Evolutionary conservation across 2,888 invertebrate species (phyloP).

Genomic region (Cephonodes hylas): DNA sequence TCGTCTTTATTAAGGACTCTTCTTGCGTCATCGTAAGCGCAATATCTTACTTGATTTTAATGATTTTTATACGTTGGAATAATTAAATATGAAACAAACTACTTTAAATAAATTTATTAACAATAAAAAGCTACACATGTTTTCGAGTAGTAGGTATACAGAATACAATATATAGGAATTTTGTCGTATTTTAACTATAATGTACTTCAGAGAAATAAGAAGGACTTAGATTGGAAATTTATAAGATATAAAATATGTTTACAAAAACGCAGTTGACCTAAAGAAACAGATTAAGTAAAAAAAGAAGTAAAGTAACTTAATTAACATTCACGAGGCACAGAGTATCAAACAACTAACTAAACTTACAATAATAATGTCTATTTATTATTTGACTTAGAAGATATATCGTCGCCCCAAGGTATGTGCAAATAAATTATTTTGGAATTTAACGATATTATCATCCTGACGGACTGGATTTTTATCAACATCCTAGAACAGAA

Average conservation of each 20-base stretch:
- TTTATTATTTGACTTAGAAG: conserved; percentile 16
- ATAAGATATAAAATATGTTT: not conserved
- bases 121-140: not conserved
- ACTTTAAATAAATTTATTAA: not conserved
- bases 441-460: not conserved
- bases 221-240: not conserved
- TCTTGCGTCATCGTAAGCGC: too few relatives aligned
- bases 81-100: too few relatives aligned
- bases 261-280: not conserved
- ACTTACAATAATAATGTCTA: conserved; percentile 23
- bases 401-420: not conserved
- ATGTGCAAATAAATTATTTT: not conserved
- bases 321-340: conserved; percentile 20
- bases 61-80: too few relatives aligned
- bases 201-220: not conserved
- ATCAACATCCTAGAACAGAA: too few relatives aligned
- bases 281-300: not conserved
- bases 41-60: too few relatives aligned
- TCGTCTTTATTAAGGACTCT: too few relatives aligned
- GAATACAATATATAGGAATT: not conserved
- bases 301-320: not conserved
- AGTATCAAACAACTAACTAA: conserved; percentile 28
- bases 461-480: not conserved
- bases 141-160: not conserved
- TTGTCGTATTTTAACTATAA: not conserved